phyloP scores from a whole-genome alignment of 2,888 invertebrate species.

The Dasysyrphus albostriatus region DNA sequence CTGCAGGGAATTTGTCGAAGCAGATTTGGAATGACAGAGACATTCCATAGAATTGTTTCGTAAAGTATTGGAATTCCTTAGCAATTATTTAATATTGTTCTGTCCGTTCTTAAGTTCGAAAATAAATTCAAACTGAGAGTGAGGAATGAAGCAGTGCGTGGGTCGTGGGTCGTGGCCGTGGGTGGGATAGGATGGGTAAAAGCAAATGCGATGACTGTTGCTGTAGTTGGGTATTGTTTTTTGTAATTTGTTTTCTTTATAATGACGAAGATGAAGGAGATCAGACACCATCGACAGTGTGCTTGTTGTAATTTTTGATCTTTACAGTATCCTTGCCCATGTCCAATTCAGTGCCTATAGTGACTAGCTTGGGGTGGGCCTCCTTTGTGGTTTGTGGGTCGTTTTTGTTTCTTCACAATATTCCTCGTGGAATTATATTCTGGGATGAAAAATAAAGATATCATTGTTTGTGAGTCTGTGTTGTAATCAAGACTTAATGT shows the following conservation, averaged over 20 bases:
- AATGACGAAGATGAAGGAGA: slow-evolving; percentile 19
- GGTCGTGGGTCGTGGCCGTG: neutral
- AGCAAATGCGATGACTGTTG: neutral
- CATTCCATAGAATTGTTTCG: slow-evolving; percentile 68
- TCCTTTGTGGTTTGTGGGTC: neutral
- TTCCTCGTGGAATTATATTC: slow-evolving; percentile 9
- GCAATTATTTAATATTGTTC: slow-evolving; percentile 66
- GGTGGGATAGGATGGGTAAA: neutral
- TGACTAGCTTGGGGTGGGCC: neutral
- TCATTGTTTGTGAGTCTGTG: slow-evolving; percentile 19
- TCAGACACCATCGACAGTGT: slow-evolving; percentile 17
- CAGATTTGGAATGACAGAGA: slow-evolving; percentile 66
- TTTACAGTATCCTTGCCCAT: neutral
- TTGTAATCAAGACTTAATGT: slow-evolving; percentile 49
- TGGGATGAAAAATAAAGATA: slow-evolving; percentile 10
- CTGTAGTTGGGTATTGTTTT: neutral
- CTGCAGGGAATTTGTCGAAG: slow-evolving; percentile 62
- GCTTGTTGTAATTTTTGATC: slow-evolving; percentile 14
- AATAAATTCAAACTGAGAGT: slow-evolving; percentile 47
- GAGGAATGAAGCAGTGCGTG: neutral
- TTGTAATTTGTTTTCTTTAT: neutral
- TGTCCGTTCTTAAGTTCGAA: slow-evolving; percentile 48
- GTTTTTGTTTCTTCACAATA: slow-evolving; percentile 34
- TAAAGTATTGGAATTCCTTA: slow-evolving; percentile 68
- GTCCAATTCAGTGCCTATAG: neutral